These are phyloP conservation scores for Holcopasites calliopsidis DNA, from an alignment of 1,140 invertebrate species.

Conservation along the genomic window DNA sequence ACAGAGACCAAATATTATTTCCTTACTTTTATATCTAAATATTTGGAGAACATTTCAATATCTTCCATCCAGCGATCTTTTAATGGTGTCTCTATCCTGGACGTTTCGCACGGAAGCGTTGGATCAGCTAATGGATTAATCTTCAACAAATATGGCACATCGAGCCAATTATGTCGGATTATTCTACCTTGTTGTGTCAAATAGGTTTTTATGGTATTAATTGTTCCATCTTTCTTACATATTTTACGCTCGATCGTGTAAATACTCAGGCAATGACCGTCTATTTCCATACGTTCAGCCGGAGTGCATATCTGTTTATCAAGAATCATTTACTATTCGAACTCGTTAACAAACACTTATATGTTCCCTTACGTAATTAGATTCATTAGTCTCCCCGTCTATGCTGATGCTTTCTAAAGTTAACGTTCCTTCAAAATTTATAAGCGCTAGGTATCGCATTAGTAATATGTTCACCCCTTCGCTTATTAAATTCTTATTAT, in stretches of 20 bases:
- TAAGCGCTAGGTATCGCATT: constrained; percentile 81
- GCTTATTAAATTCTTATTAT: constrained; percentile 77
- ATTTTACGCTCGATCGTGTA: constrained; percentile 65
- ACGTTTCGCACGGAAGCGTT: not conserved
- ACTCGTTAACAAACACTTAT: constrained; percentile 5
- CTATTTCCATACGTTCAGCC: constrained; percentile 53
- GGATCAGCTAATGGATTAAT: constrained; percentile 59
- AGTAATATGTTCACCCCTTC: constrained; percentile 83
- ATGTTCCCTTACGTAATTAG: constrained; percentile 81
- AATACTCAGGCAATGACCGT: constrained; percentile 42
- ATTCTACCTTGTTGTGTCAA: constrained; percentile 63
- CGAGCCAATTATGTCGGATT: constrained; percentile 61
- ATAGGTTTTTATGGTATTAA: constrained; percentile 54
- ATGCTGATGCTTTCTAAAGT: constrained; percentile 81
- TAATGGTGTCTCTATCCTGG: constrained; percentile 28
- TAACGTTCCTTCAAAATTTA: constrained; percentile 79
- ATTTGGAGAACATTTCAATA: constrained; percentile 81
- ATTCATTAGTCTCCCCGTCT: constrained; percentile 80
- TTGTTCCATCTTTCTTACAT: constrained; percentile 26
- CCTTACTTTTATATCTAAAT: constrained; percentile 82
- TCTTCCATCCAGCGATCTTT: constrained; percentile 77
- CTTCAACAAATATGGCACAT: constrained; percentile 60
- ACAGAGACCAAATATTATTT: constrained; percentile 22
- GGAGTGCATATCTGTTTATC: constrained; percentile 51
- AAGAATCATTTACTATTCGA: constrained; percentile 12